Evolutionary conservation across 2,888 invertebrate species (phyloP).

Genomic region (Parochlus steinenii): DNA sequence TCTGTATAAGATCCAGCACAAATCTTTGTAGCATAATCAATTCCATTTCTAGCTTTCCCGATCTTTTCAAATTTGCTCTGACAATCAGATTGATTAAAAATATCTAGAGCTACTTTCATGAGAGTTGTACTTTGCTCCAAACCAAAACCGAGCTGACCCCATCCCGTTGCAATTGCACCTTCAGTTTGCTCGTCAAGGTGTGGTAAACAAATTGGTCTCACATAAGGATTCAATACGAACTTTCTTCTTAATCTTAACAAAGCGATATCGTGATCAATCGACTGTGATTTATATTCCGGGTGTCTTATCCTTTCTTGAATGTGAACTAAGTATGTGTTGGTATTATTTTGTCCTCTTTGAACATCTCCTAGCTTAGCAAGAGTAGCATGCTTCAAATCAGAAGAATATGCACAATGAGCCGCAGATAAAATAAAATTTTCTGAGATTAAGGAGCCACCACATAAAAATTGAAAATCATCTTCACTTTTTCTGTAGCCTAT

Average conservation of each 20-base stretch:
- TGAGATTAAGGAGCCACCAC: slow-evolving; percentile 1
- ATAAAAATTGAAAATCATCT: not conserved
- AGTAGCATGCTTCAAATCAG: no score
- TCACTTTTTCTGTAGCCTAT: not conserved
- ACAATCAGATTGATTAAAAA: slow-evolving; percentile 2
- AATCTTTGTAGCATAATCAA: no score
- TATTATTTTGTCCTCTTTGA: not conserved
- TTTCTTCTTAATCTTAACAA: not conserved
- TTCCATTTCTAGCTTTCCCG: no score
- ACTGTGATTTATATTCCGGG: slow-evolving; percentile 4
- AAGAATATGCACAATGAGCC: not conserved
- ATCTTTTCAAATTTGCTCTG: no score
- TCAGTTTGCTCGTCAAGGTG: not conserved
- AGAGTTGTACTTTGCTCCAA: not conserved
- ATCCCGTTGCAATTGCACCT: slow-evolving; percentile 7
- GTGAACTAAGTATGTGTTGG: slow-evolving; percentile 1
- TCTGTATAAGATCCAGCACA: no score
- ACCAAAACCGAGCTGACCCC: slow-evolving; percentile 1
- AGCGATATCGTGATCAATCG: slow-evolving; percentile 6
- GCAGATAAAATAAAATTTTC: slow-evolving; percentile 1
- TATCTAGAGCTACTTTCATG: slow-evolving; percentile 8
- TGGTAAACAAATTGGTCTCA: slow-evolving; percentile 10
- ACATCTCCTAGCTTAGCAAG: slow-evolving; percentile 7
- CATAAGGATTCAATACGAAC: not conserved
- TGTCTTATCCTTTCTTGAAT: slow-evolving; percentile 5